Conservation (phyloP, 1,140 invertebrate species). For the Asobara japonica region DNA sequence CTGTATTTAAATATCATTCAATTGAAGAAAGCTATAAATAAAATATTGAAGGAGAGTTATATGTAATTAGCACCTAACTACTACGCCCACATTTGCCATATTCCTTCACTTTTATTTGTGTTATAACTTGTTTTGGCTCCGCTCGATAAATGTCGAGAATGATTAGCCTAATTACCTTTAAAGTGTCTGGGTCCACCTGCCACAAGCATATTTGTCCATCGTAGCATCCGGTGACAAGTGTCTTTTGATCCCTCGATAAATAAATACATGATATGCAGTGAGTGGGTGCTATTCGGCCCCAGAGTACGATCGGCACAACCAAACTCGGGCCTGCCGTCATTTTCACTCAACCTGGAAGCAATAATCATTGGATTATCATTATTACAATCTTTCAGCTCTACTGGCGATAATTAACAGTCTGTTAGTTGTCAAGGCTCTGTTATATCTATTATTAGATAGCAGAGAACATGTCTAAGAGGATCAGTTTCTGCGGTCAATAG, state of each 20-base stretch:
- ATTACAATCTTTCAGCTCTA: background rate
- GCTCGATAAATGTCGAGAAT: too few relatives aligned
- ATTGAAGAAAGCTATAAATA: too few relatives aligned
- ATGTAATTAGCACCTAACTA: too few relatives aligned
- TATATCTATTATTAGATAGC: background rate
- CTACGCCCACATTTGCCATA: too few relatives aligned
- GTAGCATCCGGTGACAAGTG: slow-evolving; percentile 94
- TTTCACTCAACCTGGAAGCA: slow-evolving; percentile 48
- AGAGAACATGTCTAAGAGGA: background rate
- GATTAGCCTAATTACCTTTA: slow-evolving; percentile 67
- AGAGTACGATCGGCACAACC: slow-evolving; percentile 96
- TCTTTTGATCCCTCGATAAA: slow-evolving; percentile 90
- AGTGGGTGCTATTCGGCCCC: slow-evolving; percentile 94
- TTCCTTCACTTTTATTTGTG: too few relatives aligned
- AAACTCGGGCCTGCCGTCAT: slow-evolving; percentile 87
- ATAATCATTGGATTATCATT: background rate
- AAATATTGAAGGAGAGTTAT: too few relatives aligned
- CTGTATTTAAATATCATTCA: background rate
- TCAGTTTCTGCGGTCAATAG: too few relatives aligned
- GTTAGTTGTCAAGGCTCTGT: background rate
- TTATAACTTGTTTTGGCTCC: too few relatives aligned
- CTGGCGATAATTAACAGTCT: background rate
- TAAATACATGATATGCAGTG: slow-evolving; percentile 96
- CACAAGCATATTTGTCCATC: slow-evolving; percentile 99
- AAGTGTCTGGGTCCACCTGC: slow-evolving; percentile 86